A percentile compares a stretch with the other conserved stretches of the same genome.
These are phyloP conservation scores for Gymnothorax reevesii DNA, from an alignment of 2,797 vertebrate species.

Conservation along the genomic window DNA sequence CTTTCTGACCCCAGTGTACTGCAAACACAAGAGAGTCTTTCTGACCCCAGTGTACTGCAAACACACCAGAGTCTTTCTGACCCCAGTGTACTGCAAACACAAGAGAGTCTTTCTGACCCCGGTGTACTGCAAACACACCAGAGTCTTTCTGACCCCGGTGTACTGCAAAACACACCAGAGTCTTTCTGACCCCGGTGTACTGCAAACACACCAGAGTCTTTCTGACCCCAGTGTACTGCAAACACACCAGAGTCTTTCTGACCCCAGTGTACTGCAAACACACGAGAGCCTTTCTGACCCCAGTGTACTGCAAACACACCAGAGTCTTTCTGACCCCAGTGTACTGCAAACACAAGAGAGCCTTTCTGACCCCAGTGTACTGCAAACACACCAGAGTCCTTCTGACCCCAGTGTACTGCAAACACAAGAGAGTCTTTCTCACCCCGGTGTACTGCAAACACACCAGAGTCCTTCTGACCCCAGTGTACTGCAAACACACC, in stretches of 20 bases:
- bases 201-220: conserved; percentile 52
- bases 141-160: conserved; percentile 36
- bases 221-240: background rate
- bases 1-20: background rate
- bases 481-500: conserved; percentile 46
- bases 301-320: conserved; percentile 46
- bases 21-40: conserved; percentile 51
- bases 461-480: conserved; percentile 44
- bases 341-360: conserved; percentile 57
- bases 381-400: conserved; percentile 52
- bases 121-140: conserved; percentile 48
- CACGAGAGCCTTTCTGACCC: conserved; percentile 44
- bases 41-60: conserved; percentile 5
- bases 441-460: conserved; percentile 39
- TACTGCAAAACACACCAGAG: conserved; percentile 57
- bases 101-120: conserved; percentile 44
- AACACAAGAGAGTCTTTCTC: conserved; percentile 48
- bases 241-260: conserved; percentile 48
- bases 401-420: background rate
- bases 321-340: conserved; percentile 37
- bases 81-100: conserved; percentile 39
- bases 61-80: conserved; percentile 48
- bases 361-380: background rate
- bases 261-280: conserved; percentile 39
- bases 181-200: background rate